Evolutionary conservation across 2,797 vertebrate species (phyloP), one percentile per base, ranked within the genome.

Genomic region (Melopsittacus undulatus): DNA sequence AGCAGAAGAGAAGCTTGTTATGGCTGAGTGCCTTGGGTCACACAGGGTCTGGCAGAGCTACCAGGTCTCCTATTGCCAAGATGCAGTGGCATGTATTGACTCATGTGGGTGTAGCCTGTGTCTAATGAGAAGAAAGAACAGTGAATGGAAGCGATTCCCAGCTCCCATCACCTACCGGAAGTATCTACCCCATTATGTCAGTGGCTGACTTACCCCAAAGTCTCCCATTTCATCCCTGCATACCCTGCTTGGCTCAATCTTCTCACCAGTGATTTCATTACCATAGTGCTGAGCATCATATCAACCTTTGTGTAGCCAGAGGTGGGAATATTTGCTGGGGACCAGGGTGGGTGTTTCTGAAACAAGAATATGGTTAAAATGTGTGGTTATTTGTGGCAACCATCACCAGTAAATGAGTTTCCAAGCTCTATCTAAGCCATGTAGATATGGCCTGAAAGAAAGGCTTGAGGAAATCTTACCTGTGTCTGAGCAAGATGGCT

Each of bases 31-130:
- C 92, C 87, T 95, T 6, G 0, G 89, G 94, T 96, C 91, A 87
- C 77, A 48, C n/a, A 83, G 80, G n/a, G 92, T 79, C 91, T 91
- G 92, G 83, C 94, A 92, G 59, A 95, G 70, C 57, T 90, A 84
- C 83, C 81, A 72, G 54, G 83, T 10, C 74, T 92, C 54, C 74
- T 92, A n/a, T 79, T 78, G 89, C 66, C 68, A 52, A 95, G 83
- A 89, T 80, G 70, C 83, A 82, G 68, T 26, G 34, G 84, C 82
- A 92, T 94, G 82, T 94, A 95, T 70, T 90, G 92, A 87, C 84
- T 85, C 68, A 29, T 89, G 59, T 90, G 90, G 64, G 61, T 61
- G 74, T 79, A 90, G 63, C 57, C 81, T 85, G 79, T 69, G 67
- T 70, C 56, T 87, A 87, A 94, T 77, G 70, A 94, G 59, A 86